Evolutionary conservation across 2,797 vertebrate genomes (phyloP).

Genomic region (Acanthurus lineatus): DNA sequence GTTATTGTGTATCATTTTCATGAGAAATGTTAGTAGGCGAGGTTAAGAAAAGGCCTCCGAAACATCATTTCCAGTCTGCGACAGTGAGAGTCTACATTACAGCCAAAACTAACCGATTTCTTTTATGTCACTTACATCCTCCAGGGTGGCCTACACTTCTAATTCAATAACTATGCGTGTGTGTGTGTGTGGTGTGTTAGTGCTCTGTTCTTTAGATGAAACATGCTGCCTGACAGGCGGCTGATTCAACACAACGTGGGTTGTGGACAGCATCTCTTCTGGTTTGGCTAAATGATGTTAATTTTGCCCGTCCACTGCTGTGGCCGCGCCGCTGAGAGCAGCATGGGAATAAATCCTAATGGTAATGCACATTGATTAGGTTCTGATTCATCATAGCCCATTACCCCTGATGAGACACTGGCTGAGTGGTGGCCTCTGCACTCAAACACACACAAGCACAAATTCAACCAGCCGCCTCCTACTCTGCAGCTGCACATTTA

Average conservation of each 20-base stretch:
- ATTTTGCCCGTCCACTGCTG: constrained; percentile 32
- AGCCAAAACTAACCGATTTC: constrained; percentile 33
- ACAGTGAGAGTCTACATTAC: constrained; percentile 2
- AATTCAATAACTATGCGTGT: constrained; percentile 26
- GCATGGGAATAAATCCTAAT: constrained; percentile 66
- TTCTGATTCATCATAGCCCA: constrained; percentile 71
- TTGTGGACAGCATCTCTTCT: constrained; percentile 37
- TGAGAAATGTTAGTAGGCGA: not conserved
- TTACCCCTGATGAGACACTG: constrained; percentile 68
- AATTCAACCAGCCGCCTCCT: constrained; percentile 3
- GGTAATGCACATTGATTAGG: constrained; percentile 75
- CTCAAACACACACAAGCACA: not conserved
- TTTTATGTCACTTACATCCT: constrained; percentile 22
- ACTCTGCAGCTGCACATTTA: constrained; percentile 24
- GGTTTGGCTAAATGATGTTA: constrained; percentile 54
- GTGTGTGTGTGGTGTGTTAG: constrained; percentile 20
- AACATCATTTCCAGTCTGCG: not conserved
- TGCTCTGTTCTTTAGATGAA: constrained; percentile 20
- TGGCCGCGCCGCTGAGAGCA: not conserved
- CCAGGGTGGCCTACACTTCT: not conserved
- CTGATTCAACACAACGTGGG: constrained; percentile 57
- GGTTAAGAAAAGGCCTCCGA: constrained; percentile 2
- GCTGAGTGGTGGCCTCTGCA: constrained; percentile 32
- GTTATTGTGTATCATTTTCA: not conserved
- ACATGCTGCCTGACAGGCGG: constrained; percentile 36